Evolutionary conservation across 1,140 invertebrate species (phyloP).

Genomic region (Geopemphigus sp.): DNA sequence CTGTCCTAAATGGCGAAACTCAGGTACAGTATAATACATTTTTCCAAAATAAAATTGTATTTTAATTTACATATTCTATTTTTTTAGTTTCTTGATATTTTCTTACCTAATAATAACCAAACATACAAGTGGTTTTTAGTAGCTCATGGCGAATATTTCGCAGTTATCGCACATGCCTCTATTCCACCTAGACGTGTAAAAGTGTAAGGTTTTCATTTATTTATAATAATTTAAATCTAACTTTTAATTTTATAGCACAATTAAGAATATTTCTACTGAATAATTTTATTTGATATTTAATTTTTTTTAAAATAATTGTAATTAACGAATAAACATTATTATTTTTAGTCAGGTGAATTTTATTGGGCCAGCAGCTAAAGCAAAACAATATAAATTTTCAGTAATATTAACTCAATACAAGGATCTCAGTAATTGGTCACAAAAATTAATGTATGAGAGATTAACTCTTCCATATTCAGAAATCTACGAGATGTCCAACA

Average conservation of each 20-base stretch:
- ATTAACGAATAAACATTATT: background rate
- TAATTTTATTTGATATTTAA: background rate
- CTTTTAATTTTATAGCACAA: too few relatives aligned
- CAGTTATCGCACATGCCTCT: background rate
- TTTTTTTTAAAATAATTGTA: background rate
- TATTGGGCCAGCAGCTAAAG: constrained; percentile 34
- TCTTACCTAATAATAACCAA: constrained; percentile 6
- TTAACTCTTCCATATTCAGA: constrained; percentile 33
- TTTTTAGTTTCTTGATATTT: constrained; percentile 29
- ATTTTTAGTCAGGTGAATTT: constrained; percentile 37
- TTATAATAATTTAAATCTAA: background rate
- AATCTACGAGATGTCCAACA: constrained; percentile 1
- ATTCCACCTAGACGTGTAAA: constrained; percentile 8
- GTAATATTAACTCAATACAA: background rate
- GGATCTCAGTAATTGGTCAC: background rate
- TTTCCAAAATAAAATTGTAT: background rate
- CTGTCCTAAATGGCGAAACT: constrained; percentile 50
- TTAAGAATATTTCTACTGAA: background rate
- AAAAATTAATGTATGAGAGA: constrained; percentile 43
- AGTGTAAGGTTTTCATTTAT: constrained; percentile 15
- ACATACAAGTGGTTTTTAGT: constrained; percentile 37
- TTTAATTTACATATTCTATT: background rate
- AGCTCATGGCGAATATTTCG: constrained; percentile 15
- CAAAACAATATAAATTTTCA: constrained; percentile 34
- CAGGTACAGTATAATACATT: constrained; percentile 42